These are phyloP conservation scores for Asarcornis scutulata DNA, from an alignment of 2,113 vertebrate genomes.

Conservation along the genomic window DNA sequence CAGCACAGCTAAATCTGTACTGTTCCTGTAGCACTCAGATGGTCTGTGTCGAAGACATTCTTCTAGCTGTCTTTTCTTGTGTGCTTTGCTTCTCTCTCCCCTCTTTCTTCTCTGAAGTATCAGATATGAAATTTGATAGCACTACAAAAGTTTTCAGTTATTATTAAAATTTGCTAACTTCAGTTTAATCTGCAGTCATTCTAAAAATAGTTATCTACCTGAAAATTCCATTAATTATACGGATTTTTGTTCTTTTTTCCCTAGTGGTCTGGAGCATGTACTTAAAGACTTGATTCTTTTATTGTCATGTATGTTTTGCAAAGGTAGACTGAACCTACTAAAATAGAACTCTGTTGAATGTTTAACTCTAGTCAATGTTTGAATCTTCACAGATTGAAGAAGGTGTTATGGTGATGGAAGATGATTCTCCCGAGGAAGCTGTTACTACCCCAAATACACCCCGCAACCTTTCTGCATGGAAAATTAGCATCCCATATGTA, in stretches of 20 bases:
- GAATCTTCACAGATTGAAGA: constrained; percentile 88
- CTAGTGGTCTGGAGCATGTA: neutral
- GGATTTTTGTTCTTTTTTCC: neutral
- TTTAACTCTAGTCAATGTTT: neutral
- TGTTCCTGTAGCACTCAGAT: neutral
- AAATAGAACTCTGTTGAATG: neutral
- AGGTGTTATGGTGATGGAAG: constrained; percentile 92
- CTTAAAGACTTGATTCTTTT: neutral
- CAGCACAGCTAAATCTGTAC: neutral
- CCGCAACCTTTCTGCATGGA: constrained; percentile 92
- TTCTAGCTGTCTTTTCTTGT: neutral
- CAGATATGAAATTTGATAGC: neutral
- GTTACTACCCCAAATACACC: constrained; percentile 79
- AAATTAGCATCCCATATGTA: constrained; percentile 89
- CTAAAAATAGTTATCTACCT: neutral
- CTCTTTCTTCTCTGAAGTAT: neutral
- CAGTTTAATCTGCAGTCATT: neutral
- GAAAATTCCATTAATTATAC: neutral
- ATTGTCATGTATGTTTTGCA: neutral
- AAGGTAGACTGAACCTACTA: neutral
- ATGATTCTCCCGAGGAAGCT: constrained; percentile 85
- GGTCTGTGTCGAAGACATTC: neutral
- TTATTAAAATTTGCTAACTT: neutral
- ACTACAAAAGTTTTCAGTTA: neutral
- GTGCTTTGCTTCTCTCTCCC: neutral